Evolutionary conservation across 1,140 invertebrate genomes (phyloP), one percentile per base, ranked within the genome.

Genomic region (Danaus melanippus): DNA sequence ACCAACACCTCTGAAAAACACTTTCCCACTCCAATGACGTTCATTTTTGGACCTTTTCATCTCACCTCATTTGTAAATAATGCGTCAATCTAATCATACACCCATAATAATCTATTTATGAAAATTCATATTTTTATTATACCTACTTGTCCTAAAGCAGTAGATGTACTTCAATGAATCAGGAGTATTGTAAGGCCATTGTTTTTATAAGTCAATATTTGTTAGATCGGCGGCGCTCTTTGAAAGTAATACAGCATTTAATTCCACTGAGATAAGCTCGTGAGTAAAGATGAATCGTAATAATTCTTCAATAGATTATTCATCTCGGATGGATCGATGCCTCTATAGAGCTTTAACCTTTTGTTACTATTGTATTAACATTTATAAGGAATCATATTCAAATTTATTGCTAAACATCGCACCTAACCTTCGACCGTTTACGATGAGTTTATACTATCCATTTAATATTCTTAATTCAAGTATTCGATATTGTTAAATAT

Each of bases 121-220:
- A 46, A 46, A 46, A 15, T 17, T 12, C 10, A 15, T 45, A 46
- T 17, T 46, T 1, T 17, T 9, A 8, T 17, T 17, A 46, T 17
- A 46, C 12, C 7, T 17, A 46, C 46, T 10, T 15, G 32, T 17
- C 46, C 40, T 39, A 49, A 49, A 9, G 47, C 21, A 40, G 8
- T 11, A 8, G 12, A 50, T 15, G 10, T 9, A 50, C 58, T 64
- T 67, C 48, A 65, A 70, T 67, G 67, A 60, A 53, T 56, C 66
- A 61, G 67, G 64, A 64, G 71, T 62, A 60, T 64, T 58, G 63
- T 67, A 49, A 64, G 59, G 62, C 68, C 69, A 76, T 82, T 84
- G 81, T 84, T 84, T 82, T 79, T 80, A 73, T 68, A 54, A 79
- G 79, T 84, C 84, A 84, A 86, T 86, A 84, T 86, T 86, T 84